Evolutionary conservation across 2,797 vertebrate species (phyloP).

Genomic region (Botia kubotai): DNA sequence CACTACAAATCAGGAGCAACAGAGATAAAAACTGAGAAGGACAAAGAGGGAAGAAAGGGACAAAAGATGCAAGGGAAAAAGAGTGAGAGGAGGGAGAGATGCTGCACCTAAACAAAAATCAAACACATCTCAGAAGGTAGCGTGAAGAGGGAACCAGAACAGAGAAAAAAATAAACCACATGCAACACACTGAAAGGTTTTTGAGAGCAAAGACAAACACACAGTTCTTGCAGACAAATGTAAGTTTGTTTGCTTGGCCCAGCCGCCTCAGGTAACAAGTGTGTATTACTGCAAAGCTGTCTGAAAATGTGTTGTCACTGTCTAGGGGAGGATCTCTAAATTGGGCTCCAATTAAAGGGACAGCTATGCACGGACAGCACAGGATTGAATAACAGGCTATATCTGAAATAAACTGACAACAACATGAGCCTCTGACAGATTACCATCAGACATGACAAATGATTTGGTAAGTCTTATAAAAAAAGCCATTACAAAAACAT

Average conservation of each 20-base stretch:
- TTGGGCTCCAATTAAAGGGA: not conserved
- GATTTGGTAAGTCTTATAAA: too few relatives aligned
- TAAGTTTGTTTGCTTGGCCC: not conserved
- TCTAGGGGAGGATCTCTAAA: not conserved
- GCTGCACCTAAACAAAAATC: not conserved
- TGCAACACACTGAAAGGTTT: slow-evolving; percentile 4
- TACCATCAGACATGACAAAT: not conserved
- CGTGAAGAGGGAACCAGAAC: not conserved
- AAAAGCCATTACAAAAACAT: too few relatives aligned
- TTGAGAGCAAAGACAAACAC: not conserved
- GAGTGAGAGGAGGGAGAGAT: not conserved
- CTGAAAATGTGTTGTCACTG: not conserved
- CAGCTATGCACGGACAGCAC: not conserved
- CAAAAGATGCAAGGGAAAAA: not conserved
- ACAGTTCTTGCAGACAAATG: not conserved
- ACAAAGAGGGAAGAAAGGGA: not conserved
- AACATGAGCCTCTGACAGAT: not conserved
- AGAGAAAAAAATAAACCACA: not conserved
- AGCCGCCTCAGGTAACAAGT: not conserved
- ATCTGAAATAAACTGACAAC: not conserved
- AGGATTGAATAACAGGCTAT: too few relatives aligned
- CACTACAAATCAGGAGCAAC: slow-evolving; percentile 25
- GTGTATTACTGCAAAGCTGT: not conserved
- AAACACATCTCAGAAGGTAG: not conserved
- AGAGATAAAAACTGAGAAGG: slow-evolving; percentile 8